phyloP scores from a whole-genome alignment of 1,140 invertebrate species.

The Drosophila elegans region DNA sequence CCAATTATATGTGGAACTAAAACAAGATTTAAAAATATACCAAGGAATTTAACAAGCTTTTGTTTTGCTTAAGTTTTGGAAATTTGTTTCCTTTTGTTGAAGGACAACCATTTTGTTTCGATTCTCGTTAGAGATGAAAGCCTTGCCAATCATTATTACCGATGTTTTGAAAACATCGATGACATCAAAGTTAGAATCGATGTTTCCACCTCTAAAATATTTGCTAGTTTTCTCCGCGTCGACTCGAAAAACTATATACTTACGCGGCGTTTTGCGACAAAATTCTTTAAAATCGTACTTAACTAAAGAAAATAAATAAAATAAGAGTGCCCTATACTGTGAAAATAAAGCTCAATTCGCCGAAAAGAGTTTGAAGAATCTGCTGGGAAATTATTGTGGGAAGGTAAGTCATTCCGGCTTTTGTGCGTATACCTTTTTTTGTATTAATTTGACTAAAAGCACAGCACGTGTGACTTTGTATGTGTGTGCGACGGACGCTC shows the following conservation, averaged over 20 bases:
- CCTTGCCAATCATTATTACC: no score
- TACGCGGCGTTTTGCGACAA: neutral
- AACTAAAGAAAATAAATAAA: neutral
- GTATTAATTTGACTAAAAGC: neutral
- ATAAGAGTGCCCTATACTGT: neutral
- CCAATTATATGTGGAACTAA: no score
- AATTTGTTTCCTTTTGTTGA: no score
- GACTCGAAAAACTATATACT: neutral
- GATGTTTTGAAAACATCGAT: no score
- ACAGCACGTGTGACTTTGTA: conserved; percentile 3
- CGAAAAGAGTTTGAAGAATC: neutral
- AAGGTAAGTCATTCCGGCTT: neutral
- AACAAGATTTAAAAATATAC: no score
- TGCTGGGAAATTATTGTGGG: neutral
- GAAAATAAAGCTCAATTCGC: neutral
- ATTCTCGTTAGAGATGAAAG: no score
- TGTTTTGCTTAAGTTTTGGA: no score
- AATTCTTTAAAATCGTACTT: neutral
- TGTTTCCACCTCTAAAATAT: no score
- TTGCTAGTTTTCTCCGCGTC: neutral
- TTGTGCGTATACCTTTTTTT: neutral
- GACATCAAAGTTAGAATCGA: no score
- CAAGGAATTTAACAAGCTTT: no score
- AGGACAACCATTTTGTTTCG: no score
- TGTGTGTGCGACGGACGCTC: conserved; percentile 20